Conservation (phyloP, 1,140 invertebrate species). For the Eciton burchellii region DNA sequence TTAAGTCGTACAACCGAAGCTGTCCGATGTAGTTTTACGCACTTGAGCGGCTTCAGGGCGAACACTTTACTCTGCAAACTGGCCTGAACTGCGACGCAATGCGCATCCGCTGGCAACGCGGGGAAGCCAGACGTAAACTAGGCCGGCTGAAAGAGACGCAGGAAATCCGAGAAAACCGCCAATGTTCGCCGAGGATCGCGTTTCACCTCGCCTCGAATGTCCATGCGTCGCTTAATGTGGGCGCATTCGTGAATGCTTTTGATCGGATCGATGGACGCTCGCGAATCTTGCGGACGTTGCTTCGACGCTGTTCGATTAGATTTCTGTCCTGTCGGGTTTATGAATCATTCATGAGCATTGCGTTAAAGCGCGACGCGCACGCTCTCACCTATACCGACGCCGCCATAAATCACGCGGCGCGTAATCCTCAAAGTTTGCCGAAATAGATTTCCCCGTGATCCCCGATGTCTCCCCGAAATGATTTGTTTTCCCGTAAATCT, state of each 20-base stretch:
- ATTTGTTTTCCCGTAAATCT: slow-evolving; percentile 69
- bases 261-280: background rate
- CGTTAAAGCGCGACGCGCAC: slow-evolving; percentile 33
- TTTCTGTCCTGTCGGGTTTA: slow-evolving; percentile 32
- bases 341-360: slow-evolving; percentile 46
- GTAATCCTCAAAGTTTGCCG: slow-evolving; percentile 41
- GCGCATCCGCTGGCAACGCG: slow-evolving; percentile 61
- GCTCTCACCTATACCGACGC: slow-evolving; percentile 37
- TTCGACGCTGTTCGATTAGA: slow-evolving; percentile 16
- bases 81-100: slow-evolving; percentile 41
- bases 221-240: no score
- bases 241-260: background rate
- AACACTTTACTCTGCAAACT: slow-evolving; percentile 34
- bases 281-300: background rate
- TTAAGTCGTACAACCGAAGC: slow-evolving; percentile 55
- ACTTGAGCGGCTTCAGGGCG: slow-evolving; percentile 77
- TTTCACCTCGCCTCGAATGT: slow-evolving; percentile 56
- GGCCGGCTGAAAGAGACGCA: slow-evolving; percentile 68
- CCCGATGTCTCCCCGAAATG: slow-evolving; percentile 47
- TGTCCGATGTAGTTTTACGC: slow-evolving; percentile 68
- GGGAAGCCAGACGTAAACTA: slow-evolving; percentile 82
- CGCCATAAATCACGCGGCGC: slow-evolving; percentile 55
- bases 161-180: slow-evolving; percentile 71
- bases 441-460: slow-evolving; percentile 57
- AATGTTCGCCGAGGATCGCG: slow-evolving; percentile 58